phyloP scores from a whole-genome alignment of 2,888 invertebrate species.

The Drosophila borborema region DNA sequence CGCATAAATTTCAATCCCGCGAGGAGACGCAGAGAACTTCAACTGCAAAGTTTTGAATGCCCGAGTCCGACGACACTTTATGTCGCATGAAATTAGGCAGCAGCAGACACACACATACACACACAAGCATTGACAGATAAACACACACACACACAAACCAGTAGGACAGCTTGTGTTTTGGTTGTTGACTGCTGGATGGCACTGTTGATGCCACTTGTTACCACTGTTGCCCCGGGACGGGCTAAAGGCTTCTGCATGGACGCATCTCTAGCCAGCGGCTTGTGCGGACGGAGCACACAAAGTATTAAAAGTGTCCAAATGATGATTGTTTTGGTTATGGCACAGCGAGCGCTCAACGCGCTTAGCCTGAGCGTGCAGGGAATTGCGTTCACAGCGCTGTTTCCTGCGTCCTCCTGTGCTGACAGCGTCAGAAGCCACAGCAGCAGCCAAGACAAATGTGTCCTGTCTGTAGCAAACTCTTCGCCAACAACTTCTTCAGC shows the following conservation, averaged over 20 bases:
- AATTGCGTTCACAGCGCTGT: constrained; percentile 46
- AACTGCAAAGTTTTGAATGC: constrained; percentile 65
- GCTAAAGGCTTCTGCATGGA: constrained; percentile 46
- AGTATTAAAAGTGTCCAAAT: constrained; percentile 84
- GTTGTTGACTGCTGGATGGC: constrained; percentile 41
- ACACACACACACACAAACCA: background rate
- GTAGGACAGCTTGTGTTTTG: constrained; percentile 13
- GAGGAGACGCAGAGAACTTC: constrained; percentile 59
- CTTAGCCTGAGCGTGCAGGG: constrained; percentile 60
- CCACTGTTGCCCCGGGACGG: constrained; percentile 57
- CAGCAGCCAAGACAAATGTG: constrained; percentile 55
- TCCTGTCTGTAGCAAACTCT: constrained; percentile 42
- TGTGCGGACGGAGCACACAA: constrained; percentile 58
- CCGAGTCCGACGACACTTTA: constrained; percentile 58
- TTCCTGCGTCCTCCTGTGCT: constrained; percentile 21
- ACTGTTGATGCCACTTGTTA: constrained; percentile 64
- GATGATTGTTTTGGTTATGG: constrained; percentile 83
- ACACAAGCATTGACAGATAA: background rate
- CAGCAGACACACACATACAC: constrained; percentile 29
- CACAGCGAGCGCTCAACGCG: constrained; percentile 51
- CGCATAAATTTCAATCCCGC: constrained; percentile 77
- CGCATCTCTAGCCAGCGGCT: constrained; percentile 21
- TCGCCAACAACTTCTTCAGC: constrained; percentile 24
- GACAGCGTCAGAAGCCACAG: constrained; percentile 36
- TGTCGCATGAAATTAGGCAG: constrained; percentile 77